A percentile compares a stretch with the other conserved stretches of the same genome.
phyloP scores from a whole-genome alignment of 2,797 vertebrate species.

The Corythornis leucogaster region DNA sequence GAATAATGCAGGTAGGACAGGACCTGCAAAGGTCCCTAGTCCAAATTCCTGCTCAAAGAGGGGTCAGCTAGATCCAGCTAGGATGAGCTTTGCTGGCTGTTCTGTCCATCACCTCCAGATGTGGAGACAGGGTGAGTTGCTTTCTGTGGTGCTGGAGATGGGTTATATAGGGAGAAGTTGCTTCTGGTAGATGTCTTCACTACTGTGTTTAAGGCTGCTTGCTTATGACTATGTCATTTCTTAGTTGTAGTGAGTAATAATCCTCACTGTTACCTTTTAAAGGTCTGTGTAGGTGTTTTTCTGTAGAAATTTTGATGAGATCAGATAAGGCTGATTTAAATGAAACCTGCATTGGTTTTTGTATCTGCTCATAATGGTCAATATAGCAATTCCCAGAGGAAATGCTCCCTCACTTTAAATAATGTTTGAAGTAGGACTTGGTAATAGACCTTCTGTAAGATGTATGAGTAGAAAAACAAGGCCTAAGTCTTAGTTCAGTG shows the following conservation, averaged over 20 bases:
- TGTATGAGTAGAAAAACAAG: neutral
- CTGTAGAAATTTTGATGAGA: neutral
- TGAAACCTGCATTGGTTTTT: neutral
- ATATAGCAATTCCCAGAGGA: neutral
- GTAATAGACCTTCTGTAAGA: neutral
- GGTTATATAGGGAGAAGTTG: rapidly evolving
- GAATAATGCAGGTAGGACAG: neutral
- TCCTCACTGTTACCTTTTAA: neutral
- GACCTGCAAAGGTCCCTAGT: neutral
- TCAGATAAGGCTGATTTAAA: neutral
- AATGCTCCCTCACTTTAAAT: neutral
- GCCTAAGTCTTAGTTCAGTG: neutral
- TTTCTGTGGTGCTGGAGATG: neutral
- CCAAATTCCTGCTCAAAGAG: neutral
- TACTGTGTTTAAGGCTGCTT: neutral
- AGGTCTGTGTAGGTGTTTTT: neutral
- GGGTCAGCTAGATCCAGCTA: neutral
- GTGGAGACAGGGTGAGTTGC: neutral
- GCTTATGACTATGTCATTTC: neutral
- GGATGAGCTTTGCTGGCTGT: neutral
- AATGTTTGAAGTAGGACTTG: neutral
- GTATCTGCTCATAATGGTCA: neutral
- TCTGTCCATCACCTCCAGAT: neutral
- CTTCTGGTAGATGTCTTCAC: neutral
- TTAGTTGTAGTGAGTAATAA: neutral